Percentiles rank a stretch among this genome's conserved stretches.
These are phyloP conservation scores for Jordanella pulchra DNA, from an alignment of 2,797 vertebrate genomes.

Conservation along the genomic window DNA sequence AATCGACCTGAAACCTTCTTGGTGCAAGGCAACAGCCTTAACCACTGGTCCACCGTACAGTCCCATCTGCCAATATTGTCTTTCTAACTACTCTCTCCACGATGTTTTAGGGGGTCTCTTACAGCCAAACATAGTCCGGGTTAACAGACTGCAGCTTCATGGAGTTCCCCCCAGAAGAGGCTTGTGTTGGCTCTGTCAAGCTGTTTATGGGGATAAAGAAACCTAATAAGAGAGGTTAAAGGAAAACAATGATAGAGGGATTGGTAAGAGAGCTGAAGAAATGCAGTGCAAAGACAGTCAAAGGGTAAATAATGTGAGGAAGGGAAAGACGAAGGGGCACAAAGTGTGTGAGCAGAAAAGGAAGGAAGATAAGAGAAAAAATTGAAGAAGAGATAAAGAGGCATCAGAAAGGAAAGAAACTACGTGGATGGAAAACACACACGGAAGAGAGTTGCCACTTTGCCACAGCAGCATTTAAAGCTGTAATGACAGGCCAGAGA, in stretches of 20 bases:
- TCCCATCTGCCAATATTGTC: too few species aligned
- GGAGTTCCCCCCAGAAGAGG: background rate
- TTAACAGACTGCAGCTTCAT: background rate
- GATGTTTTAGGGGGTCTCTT: background rate
- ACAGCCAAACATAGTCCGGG: background rate
- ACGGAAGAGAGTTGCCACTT: constrained; percentile 55
- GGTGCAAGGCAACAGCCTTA: too few species aligned
- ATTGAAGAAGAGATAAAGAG: constrained; percentile 6
- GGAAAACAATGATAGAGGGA: background rate
- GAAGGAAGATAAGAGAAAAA: background rate
- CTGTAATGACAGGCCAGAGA: constrained; percentile 88
- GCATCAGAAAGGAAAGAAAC: constrained; percentile 8
- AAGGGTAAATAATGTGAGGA: background rate
- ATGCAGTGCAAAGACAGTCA: background rate
- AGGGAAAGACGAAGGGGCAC: background rate
- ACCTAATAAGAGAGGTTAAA: background rate
- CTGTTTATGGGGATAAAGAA: background rate
- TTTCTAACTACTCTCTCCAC: background rate
- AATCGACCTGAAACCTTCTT: too few species aligned
- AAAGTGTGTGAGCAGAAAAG: too few species aligned
- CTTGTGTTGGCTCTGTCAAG: background rate
- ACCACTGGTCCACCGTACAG: background rate
- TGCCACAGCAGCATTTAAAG: constrained; percentile 75
- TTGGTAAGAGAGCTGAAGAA: background rate
- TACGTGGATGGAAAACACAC: constrained; percentile 21